Percentiles rank a stretch among this genome's conserved stretches.
phyloP scores from a whole-genome alignment of 2,888 invertebrate species.

The Eurytoma californica region DNA sequence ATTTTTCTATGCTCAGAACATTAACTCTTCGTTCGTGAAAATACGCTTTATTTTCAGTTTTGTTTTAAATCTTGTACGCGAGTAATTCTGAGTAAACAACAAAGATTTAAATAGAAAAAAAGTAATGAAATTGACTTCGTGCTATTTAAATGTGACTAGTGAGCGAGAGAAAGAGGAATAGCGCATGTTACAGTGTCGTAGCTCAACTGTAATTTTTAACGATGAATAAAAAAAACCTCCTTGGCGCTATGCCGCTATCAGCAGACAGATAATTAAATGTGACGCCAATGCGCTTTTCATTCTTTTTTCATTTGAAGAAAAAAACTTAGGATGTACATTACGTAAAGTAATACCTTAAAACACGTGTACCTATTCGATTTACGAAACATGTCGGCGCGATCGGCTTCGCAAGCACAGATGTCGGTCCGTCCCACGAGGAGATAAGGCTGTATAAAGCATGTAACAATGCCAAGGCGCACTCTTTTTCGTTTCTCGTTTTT shows the following conservation, averaged over 20 bases:
- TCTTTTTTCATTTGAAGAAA: slow-evolving; percentile 33
- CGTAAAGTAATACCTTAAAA: slow-evolving; percentile 61
- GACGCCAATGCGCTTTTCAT: slow-evolving; percentile 40
- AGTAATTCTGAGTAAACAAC: slow-evolving; percentile 5
- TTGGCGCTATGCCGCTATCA: slow-evolving; percentile 39
- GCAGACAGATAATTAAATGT: slow-evolving; percentile 24
- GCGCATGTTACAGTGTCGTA: slow-evolving; percentile 29
- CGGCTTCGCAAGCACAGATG: slow-evolving; percentile 49
- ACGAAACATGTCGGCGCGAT: slow-evolving; percentile 47
- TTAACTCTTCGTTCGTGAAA: slow-evolving; percentile 6
- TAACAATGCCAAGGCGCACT: slow-evolving; percentile 61
- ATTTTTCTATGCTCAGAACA: neutral
- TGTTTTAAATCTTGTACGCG: neutral
- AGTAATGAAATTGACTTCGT: slow-evolving; percentile 25
- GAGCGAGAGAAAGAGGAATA: neutral
- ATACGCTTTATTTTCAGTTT: slow-evolving; percentile 5
- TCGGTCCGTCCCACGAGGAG: slow-evolving; percentile 54
- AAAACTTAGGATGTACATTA: slow-evolving; percentile 63
- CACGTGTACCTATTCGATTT: slow-evolving; percentile 67
- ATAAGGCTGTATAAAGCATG: slow-evolving; percentile 64
- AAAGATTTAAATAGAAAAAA: neutral
- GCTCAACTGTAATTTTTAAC: slow-evolving; percentile 39
- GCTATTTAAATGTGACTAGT: slow-evolving; percentile 28
- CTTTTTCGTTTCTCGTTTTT: slow-evolving; percentile 56
- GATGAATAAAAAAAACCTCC: slow-evolving; percentile 41